phyloP scores from a whole-genome alignment of 2,888 invertebrate genomes.

The Lissonota sp. region DNA sequence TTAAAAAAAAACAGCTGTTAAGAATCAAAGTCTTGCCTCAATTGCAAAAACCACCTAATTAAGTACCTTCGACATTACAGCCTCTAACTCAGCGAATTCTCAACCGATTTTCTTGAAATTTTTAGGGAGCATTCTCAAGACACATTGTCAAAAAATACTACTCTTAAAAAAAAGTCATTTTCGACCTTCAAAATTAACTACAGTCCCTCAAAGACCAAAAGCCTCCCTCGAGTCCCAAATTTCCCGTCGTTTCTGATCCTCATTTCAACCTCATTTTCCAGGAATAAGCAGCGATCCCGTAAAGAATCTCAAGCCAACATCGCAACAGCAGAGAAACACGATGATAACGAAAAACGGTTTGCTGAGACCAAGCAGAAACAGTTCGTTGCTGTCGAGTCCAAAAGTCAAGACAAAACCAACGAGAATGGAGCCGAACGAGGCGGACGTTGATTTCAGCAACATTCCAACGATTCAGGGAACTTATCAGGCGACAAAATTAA shows the following conservation, averaged over 20 bases:
- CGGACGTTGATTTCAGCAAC: slow-evolving; percentile 79
- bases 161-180: too few species aligned
- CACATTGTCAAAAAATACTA: too few species aligned
- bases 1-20: slow-evolving; percentile 11
- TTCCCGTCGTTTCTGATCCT: too few species aligned
- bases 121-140: too few species aligned
- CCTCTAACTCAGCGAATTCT: too few species aligned
- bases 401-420: slow-evolving; percentile 73
- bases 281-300: slow-evolving; percentile 75
- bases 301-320: slow-evolving; percentile 69
- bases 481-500: slow-evolving; percentile 79
- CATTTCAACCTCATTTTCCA: slow-evolving; percentile 52
- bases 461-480: slow-evolving; percentile 82
- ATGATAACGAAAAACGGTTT: slow-evolving; percentile 82
- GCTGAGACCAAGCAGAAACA: slow-evolving; percentile 77
- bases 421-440: slow-evolving; percentile 74
- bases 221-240: too few species aligned
- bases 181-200: too few species aligned
- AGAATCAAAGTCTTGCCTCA: neutral
- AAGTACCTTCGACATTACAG: too few species aligned
- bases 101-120: too few species aligned
- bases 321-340: slow-evolving; percentile 77
- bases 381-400: slow-evolving; percentile 75
- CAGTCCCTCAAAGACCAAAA: too few species aligned
- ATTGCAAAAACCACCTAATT: too few species aligned